Evolutionary conservation across 2,113 vertebrate genomes (phyloP).

Genomic region (Catharus minimus): DNA sequence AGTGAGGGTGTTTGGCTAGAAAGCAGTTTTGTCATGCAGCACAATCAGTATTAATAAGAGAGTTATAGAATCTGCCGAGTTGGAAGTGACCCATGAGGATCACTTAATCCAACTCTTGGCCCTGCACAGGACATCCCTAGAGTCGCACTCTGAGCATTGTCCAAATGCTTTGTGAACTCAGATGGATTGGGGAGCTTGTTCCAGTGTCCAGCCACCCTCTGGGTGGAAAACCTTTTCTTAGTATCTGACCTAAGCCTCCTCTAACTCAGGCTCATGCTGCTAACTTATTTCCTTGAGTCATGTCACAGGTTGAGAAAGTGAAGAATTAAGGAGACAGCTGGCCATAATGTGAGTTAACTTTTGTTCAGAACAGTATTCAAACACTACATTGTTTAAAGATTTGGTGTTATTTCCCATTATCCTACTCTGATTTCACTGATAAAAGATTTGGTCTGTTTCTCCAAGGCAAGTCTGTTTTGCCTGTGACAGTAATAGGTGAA

Average conservation of each 20-base stretch:
- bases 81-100: background rate
- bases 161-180: background rate
- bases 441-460: rapidly evolving
- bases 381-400: background rate
- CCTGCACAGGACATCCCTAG: too few relatives aligned
- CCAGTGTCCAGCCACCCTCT: background rate
- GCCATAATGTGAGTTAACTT: background rate
- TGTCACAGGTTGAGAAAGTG: background rate
- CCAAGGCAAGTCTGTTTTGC: background rate
- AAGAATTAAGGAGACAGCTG: background rate
- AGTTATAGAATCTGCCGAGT: background rate
- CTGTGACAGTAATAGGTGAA: rapidly evolving
- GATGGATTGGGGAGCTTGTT: background rate
- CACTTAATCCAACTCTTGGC: background rate
- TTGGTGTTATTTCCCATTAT: background rate
- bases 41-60: background rate
- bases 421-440: background rate
- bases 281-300: background rate
- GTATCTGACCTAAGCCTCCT: background rate
- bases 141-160: background rate
- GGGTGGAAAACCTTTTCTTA: background rate
- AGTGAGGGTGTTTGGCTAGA: background rate
- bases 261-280: too few relatives aligned
- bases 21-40: background rate
- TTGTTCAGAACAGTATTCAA: background rate